Conservation (phyloP, 2,888 invertebrate species). For the Caenorhabditis panamensis region DNA sequence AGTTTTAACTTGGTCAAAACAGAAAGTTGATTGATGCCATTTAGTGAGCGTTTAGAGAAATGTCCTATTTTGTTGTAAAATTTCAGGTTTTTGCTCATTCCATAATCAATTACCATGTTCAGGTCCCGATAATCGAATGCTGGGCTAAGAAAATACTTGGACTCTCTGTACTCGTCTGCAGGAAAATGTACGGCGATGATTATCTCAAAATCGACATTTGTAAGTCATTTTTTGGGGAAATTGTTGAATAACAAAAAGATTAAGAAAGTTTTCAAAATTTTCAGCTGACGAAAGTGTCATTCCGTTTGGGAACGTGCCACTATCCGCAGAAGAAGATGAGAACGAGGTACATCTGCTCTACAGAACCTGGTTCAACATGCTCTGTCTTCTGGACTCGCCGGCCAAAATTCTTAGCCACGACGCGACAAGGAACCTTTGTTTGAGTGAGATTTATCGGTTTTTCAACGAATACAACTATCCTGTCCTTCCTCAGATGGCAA, state of each 20-base stretch:
- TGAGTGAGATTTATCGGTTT: constrained; percentile 58
- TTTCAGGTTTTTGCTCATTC: too few species aligned
- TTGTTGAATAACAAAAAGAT: too few species aligned
- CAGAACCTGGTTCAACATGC: constrained; percentile 69
- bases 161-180: constrained; percentile 73
- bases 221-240: constrained; percentile 35
- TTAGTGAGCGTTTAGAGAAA: too few species aligned
- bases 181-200: constrained; percentile 75
- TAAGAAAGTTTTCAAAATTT: too few species aligned
- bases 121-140: constrained; percentile 78
- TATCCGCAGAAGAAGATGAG: constrained; percentile 57
- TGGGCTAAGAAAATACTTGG: constrained; percentile 77
- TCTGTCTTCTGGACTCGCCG: constrained; percentile 67
- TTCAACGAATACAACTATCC: too few species aligned
- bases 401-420: constrained; percentile 66
- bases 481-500: constrained; percentile 66
- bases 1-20: too few species aligned
- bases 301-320: constrained; percentile 55
- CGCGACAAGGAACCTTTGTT: constrained; percentile 60
- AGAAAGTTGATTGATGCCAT: too few species aligned
- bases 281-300: constrained; percentile 65
- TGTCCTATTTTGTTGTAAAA: too few species aligned
- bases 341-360: constrained; percentile 64
- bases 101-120: constrained; percentile 16
- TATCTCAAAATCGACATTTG: constrained; percentile 69